Conservation (phyloP, 1,140 invertebrate genomes). For the Drepana arcuata region DNA sequence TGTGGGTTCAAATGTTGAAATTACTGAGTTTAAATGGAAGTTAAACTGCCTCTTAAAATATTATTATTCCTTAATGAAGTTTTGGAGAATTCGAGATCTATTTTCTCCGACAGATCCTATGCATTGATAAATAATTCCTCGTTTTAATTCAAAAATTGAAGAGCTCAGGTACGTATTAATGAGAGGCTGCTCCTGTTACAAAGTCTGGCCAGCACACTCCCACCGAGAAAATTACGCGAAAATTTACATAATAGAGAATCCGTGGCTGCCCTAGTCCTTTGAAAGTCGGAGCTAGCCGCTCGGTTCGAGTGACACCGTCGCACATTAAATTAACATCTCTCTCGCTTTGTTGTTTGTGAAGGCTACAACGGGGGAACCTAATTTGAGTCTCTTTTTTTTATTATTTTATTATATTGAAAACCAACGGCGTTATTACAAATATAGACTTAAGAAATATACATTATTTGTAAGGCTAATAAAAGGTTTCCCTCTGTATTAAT, state of each 20-base stretch:
- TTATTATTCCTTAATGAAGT: no score
- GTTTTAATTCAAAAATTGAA: conserved; percentile 27
- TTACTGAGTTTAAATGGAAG: background rate
- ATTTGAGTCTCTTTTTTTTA: no score
- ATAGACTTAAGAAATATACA: no score
- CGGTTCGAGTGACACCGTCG: conserved; percentile 49
- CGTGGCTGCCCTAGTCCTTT: conserved; percentile 59
- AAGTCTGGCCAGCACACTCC: conserved; percentile 45
- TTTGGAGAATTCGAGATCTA: no score
- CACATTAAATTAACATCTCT: conserved; percentile 65
- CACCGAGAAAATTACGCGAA: conserved; percentile 55
- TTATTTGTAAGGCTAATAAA: no score
- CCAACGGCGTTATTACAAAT: no score
- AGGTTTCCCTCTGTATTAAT: no score
- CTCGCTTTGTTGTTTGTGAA: conserved; percentile 55
- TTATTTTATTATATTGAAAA: no score
- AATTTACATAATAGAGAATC: conserved; percentile 70
- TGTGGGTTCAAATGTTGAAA: no score
- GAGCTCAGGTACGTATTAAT: conserved; percentile 50
- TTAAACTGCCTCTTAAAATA: background rate
- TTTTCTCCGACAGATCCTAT: no score
- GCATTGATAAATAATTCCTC: conserved; percentile 22
- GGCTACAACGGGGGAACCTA: conserved; percentile 30
- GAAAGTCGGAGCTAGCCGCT: conserved; percentile 40
- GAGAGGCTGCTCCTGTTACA: conserved; percentile 47